phyloP scores from a whole-genome alignment of 1,140 invertebrate species.

The Aporrectodea caliginosa region DNA sequence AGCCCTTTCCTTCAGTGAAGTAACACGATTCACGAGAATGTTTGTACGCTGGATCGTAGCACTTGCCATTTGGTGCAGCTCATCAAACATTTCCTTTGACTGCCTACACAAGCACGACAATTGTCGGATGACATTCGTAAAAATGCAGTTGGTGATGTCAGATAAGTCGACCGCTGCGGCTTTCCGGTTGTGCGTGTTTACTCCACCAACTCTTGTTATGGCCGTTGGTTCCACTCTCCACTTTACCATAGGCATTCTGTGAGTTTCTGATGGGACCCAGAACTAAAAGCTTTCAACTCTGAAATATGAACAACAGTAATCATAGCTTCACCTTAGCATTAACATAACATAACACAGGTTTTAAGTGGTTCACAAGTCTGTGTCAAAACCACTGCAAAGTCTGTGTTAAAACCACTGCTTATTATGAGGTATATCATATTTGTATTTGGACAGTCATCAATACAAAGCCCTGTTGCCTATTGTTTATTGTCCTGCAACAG shows the following conservation, averaged over 20 bases:
- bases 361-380: too few relatives aligned
- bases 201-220: background rate
- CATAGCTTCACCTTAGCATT: too few relatives aligned
- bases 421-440: too few relatives aligned
- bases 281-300: too few relatives aligned
- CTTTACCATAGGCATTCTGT: background rate
- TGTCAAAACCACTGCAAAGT: too few relatives aligned
- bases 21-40: background rate
- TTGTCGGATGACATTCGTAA: background rate
- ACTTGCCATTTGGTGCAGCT: background rate
- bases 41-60: background rate
- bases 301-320: too few relatives aligned
- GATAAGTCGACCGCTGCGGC: background rate
- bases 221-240: background rate
- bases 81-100: background rate
- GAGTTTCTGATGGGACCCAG: too few relatives aligned
- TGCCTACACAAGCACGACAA: background rate
- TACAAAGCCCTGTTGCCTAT: too few relatives aligned
- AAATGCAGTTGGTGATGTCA: background rate
- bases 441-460: too few relatives aligned
- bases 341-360: too few relatives aligned
- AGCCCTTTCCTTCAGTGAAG: background rate
- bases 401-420: too few relatives aligned
- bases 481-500: too few relatives aligned
- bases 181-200: background rate